Percentiles rank a stretch among this genome's conserved stretches.
Conservation (phyloP, 2,113 vertebrate genomes). For the Sigmodon hispidus region DNA sequence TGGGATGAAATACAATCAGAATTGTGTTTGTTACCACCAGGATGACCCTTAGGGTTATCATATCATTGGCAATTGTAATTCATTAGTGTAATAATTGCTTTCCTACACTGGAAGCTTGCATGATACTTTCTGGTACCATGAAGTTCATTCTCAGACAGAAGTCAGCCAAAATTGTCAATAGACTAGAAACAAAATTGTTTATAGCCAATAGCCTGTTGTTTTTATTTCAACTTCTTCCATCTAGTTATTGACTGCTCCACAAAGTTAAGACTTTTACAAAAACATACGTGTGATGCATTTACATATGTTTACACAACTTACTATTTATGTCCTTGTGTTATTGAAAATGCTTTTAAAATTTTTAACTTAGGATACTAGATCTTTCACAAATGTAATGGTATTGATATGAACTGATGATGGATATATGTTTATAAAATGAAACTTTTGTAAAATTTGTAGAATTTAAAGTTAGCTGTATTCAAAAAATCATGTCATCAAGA, state of each 20-base stretch:
- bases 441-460: not conserved
- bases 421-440: slow-evolving; percentile 19
- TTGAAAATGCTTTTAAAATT: not conserved
- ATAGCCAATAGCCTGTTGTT: not conserved
- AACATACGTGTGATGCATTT: not conserved
- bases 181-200: slow-evolving; percentile 22
- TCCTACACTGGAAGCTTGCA: not conserved
- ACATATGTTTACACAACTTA: not conserved
- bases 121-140: not conserved
- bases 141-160: not conserved
- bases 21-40: not conserved
- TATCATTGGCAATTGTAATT: not conserved
- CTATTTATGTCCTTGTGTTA: not conserved
- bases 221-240: not conserved
- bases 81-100: not conserved
- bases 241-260: not conserved
- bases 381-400: not conserved
- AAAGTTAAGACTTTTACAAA: not conserved
- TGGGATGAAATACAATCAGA: not conserved
- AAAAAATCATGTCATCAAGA: not conserved
- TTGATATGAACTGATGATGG: not conserved
- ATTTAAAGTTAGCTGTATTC: not conserved
- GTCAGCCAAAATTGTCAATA: not conserved
- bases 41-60: not conserved
- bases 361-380: slow-evolving; percentile 9